Evolutionary conservation across 1,140 invertebrate species (phyloP), one percentile per base, ranked within the genome.

Genomic region (Muscidifurax raptorellus): DNA sequence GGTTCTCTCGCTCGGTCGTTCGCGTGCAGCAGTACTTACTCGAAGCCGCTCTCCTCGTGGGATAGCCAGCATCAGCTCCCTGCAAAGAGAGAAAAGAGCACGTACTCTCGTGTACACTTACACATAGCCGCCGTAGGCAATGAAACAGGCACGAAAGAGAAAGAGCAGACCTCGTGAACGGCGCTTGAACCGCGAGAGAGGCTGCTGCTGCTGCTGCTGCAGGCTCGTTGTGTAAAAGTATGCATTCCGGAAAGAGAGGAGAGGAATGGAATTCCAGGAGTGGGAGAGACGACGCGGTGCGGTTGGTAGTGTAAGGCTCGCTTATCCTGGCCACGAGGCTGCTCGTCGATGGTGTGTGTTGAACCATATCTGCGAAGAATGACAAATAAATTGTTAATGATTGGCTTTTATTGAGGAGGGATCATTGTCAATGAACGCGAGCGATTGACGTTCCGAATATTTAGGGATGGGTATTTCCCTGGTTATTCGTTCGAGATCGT

Each of bases 221-320:
- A n/a, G 66, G 18, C 40, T 75, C 44, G 40, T 36, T 47, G 32
- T 72, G 64, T 82, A 86, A 83, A 81, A 83, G 74, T 82, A 76
- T 87, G 83, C 67, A 52, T 69, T 87, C 83, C 80, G 86, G 80
- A 87, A 87, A 82, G 79, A 76, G 84, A 86, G 78, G 84, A 81
- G 79, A 85, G 85, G 87, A 87, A 84, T 86, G 83, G 87, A 86
- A 87, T 86, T 47, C 28, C 52, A 67, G 66, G 71, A 75, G 28
- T 69, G 25, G 66, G 28, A 66, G 66, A 30, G 28, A 30, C 66
- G 66, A 69, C 25, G 64, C 27, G 59, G 59, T 67, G 25, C 7
- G 10, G 25, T 1, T 27, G 25, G 25, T 9, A 18, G 10, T 69
- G 66, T 30, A 69, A 69, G 13, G 5, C 25, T 10, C n/a, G n/a